phyloP scores from a whole-genome alignment of 2,113 vertebrate genomes.

The Vicugna pacos region DNA sequence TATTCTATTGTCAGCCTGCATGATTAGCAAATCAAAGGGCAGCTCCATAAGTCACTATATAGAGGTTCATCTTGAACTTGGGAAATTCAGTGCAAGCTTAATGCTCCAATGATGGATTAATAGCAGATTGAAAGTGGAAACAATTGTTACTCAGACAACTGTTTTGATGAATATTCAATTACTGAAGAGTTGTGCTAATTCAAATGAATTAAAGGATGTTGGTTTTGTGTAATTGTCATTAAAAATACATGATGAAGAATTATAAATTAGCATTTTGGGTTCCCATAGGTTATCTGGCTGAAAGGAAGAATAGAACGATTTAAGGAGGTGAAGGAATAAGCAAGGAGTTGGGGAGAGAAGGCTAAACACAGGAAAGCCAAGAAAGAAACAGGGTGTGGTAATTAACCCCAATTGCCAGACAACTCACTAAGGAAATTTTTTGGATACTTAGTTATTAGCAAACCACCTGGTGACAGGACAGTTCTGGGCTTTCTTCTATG shows the following conservation, averaged over 20 bases:
- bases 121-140: constrained; percentile 8
- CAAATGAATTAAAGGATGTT: background rate
- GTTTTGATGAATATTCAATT: constrained; percentile 36
- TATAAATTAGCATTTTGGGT: constrained; percentile 31
- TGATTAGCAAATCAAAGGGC: constrained; percentile 55
- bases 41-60: background rate
- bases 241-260: constrained; percentile 26
- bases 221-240: constrained; percentile 28
- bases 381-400: background rate
- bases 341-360: background rate
- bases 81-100: constrained; percentile 40
- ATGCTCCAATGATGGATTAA: background rate
- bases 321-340: background rate
- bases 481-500: background rate
- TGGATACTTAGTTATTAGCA: background rate
- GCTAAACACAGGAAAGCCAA: background rate
- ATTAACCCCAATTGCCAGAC: background rate
- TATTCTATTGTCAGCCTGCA: background rate
- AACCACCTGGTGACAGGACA: background rate
- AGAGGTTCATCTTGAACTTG: constrained; percentile 5
- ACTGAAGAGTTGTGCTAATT: constrained; percentile 42
- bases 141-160: background rate
- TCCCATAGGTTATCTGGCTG: background rate
- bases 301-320: constrained; percentile 10
- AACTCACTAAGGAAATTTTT: background rate